These are phyloP conservation scores for Drosophila pseudotalamancana DNA, from an alignment of 2,888 invertebrate species.

Conservation along the genomic window DNA sequence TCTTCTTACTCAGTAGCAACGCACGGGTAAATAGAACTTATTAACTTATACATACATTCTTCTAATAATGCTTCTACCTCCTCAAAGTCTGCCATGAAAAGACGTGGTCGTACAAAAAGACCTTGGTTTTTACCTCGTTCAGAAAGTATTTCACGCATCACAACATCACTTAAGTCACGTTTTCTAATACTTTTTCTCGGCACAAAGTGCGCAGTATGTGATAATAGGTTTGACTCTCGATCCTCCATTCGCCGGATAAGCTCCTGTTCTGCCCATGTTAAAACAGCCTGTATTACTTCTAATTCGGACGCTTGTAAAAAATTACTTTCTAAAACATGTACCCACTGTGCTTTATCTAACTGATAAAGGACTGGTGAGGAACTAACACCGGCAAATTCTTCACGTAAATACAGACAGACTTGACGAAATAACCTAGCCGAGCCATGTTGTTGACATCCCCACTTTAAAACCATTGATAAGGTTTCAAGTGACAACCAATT, in stretches of 20 bases:
- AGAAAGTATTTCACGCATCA: constrained; percentile 92
- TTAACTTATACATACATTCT: constrained; percentile 92
- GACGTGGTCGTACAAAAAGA: constrained; percentile 92
- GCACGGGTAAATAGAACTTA: too few relatives aligned
- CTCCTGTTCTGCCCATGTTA: constrained; percentile 96
- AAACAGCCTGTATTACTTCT: constrained; percentile 93
- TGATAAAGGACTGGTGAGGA: too few relatives aligned
- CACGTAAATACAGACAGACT: constrained; percentile 95
- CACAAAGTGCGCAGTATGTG: constrained; percentile 96
- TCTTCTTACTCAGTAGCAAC: too few relatives aligned
- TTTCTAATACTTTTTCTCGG: constrained; percentile 92
- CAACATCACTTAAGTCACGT: constrained; percentile 93
- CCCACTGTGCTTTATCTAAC: constrained; percentile 90
- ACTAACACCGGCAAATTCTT: constrained; percentile 94
- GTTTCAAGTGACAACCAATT: constrained; percentile 95
- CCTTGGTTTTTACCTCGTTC: constrained; percentile 90
- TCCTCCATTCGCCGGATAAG: constrained; percentile 93
- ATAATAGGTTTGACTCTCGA: constrained; percentile 94
- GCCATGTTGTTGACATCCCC: constrained; percentile 95
- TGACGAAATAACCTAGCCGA: constrained; percentile 96
- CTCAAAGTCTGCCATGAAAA: constrained; percentile 97
- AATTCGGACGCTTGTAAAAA: constrained; percentile 94
- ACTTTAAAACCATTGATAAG: constrained; percentile 92
- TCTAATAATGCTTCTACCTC: constrained; percentile 95
- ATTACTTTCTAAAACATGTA: constrained; percentile 91